Evolutionary conservation across 2,797 vertebrate species (phyloP).

Genomic region (Phoxinus dragarum): DNA sequence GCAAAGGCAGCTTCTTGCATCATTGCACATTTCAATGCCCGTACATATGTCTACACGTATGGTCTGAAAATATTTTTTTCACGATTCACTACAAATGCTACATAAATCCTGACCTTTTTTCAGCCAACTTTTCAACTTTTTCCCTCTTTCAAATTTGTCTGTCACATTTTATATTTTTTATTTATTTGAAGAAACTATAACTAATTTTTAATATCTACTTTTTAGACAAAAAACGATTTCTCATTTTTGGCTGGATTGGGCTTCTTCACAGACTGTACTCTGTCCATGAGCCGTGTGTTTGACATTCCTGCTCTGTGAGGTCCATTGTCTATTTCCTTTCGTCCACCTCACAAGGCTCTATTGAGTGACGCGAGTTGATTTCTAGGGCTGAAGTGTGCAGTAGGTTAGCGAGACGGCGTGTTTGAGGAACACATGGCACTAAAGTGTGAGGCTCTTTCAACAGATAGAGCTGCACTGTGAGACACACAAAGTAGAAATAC

Average conservation of each 20-base stretch:
- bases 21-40: background rate
- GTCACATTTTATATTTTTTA: too few species aligned
- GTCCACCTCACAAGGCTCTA: constrained; percentile 13
- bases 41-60: background rate
- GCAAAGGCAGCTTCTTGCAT: background rate
- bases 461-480: background rate
- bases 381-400: background rate
- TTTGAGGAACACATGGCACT: constrained; percentile 31
- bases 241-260: too few species aligned
- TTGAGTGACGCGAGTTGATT: background rate
- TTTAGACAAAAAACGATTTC: too few species aligned
- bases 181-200: too few species aligned
- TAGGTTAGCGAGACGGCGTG: background rate
- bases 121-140: background rate
- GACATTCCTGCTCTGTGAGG: background rate
- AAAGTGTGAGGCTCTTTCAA: constrained; percentile 30
- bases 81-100: too few species aligned
- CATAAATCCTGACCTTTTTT: background rate
- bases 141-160: too few species aligned
- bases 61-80: background rate
- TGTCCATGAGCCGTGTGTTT: background rate
- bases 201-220: background rate
- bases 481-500: constrained; percentile 39
- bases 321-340: background rate
- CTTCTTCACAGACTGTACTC: too few species aligned